Evolutionary conservation across 2,113 vertebrate genomes (phyloP), one percentile per base, ranked within the genome.

Genomic region (Grammomys dolichurus): DNA sequence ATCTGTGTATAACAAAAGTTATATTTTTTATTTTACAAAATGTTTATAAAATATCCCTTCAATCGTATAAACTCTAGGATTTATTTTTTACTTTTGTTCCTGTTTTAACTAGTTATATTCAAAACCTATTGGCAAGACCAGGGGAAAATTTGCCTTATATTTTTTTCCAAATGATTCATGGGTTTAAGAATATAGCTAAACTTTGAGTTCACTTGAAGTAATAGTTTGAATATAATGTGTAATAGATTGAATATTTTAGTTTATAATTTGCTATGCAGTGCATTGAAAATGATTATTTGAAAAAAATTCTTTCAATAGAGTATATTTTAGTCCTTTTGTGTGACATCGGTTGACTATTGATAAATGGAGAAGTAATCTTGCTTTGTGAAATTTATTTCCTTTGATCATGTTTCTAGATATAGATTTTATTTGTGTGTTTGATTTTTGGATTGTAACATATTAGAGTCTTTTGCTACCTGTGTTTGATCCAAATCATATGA

Each of bases 11-110:
- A 7, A 7, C 7, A 76, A 86, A 87, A 89, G 2, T 17, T 67
- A 31, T 6, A 28, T 14, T 31, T 0, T 78, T 51, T 95, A 43
- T 0, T 0, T 5, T 46, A 90, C 63, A 17, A 0, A 11, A 17
- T 31, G 1, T 0, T 19, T 73, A 13, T 2, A 28, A 96, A 97
- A 73, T 31, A 7, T 82, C 0, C 4, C 22, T 26, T 76, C n/a
- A 24, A n/a, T 46, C n/a, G 89, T 73, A 28, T 77, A 63, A 70
- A 40, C 76, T 90, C 43, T 1, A 95, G 0, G 0, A 90, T 85
- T 28, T 63, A 1, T 13, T 78, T 93, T 24, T 40, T 40, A 5
- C 0, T 14, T 48, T 63, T 60, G 48, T 56, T 80, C 31, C 48
- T 63, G 40, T 28, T 13, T 28, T 17, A 26, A 1, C 2, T 60